These are phyloP conservation scores for Lucilia cuprina DNA, from an alignment of 1,140 invertebrate genomes.

Conservation along the genomic window DNA sequence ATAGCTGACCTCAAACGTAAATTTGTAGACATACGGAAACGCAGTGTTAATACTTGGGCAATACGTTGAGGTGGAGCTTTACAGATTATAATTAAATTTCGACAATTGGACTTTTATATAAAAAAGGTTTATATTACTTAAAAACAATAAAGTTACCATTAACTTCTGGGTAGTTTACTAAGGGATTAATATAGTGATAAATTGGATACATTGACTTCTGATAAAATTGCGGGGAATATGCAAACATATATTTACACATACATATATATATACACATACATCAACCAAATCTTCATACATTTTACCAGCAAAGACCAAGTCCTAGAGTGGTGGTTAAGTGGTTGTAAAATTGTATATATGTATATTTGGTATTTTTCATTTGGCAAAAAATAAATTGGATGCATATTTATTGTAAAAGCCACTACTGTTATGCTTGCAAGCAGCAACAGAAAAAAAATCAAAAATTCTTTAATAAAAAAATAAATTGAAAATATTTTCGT, in stretches of 20 bases:
- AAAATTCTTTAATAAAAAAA: neutral
- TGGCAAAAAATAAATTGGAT: neutral
- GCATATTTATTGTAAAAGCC: constrained; percentile 4
- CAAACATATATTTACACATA: too few species aligned
- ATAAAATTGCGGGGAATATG: too few species aligned
- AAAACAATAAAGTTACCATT: too few species aligned
- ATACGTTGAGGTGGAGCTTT: too few species aligned
- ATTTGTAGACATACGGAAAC: neutral
- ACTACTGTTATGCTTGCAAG: neutral
- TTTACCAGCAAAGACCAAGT: neutral
- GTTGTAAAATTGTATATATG: neutral
- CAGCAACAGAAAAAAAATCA: neutral
- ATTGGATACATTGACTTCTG: too few species aligned
- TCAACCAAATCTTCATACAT: neutral
- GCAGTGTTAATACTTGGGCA: neutral
- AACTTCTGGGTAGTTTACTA: too few species aligned
- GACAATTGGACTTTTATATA: too few species aligned
- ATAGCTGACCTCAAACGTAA: constrained; percentile 12
- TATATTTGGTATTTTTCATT: neutral
- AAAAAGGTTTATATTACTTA: too few species aligned
- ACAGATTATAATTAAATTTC: too few species aligned
- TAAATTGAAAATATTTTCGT: constrained; percentile 2
- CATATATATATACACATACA: neutral
- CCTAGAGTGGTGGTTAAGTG: neutral
- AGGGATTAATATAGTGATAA: too few species aligned